Evolutionary conservation across 2,797 vertebrate species (phyloP), one percentile per base, ranked within the genome.

Genomic region (Eptatretus atami): DNA sequence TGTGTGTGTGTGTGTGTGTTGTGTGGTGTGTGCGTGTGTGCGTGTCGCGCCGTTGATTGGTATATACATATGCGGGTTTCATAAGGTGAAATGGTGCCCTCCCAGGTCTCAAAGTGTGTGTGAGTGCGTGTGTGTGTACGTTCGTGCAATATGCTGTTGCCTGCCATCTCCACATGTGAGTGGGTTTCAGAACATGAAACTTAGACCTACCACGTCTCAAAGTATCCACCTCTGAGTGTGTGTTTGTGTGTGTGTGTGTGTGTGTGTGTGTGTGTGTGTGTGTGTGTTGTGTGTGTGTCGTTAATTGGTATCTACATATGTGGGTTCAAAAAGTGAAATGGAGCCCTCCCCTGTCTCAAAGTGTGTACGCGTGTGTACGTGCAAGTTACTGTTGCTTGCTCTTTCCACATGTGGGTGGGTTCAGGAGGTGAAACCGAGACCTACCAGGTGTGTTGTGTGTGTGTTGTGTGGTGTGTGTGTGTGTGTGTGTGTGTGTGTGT

Each of bases 151-250:
- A n/a, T n/a, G n/a, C n/a, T n/a, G n/a, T n/a, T n/a, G n/a, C n/a
- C n/a, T n/a, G n/a, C n/a, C n/a, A n/a, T n/a, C n/a, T n/a, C n/a
- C n/a, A n/a, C n/a, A n/a, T n/a, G n/a, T n/a, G n/a, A n/a, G n/a
- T n/a, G n/a, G n/a, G n/a, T n/a, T n/a, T n/a, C n/a, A n/a, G n/a
- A n/a, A n/a, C n/a, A n/a, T n/a, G n/a, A n/a, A n/a, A n/a, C n/a
- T n/a, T n/a, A n/a, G n/a, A n/a, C n/a, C n/a, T n/a, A n/a, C n/a
- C n/a, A n/a, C n/a, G n/a, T n/a, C n/a, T n/a, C n/a, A n/a, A n/a
- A n/a, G n/a, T n/a, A n/a, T n/a, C n/a, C 66, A 71, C 52, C 82
- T 82, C 87, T 88, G 82, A 85, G 86, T 84, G 83, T 83, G 85
- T 88, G 86, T 55, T 12, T 55, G 54, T 55, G 54, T 55, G 54